Percentiles rank a stretch among this genome's conserved stretches.
These are phyloP conservation scores for Sebastes umbrosus DNA, from an alignment of 2,797 vertebrate genomes.

Conservation along the genomic window DNA sequence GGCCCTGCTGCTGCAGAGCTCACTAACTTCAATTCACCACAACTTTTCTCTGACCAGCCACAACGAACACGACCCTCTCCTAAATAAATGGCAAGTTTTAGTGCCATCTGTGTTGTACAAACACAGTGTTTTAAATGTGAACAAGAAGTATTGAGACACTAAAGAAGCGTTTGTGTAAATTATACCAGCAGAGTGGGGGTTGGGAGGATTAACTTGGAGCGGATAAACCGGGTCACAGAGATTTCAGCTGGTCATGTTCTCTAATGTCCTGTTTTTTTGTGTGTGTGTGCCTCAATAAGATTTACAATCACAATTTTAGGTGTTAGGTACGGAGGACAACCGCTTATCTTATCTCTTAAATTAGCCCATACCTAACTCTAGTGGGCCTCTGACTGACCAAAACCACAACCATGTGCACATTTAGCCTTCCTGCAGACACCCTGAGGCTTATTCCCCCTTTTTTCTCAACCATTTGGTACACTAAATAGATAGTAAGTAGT, in stretches of 20 bases:
- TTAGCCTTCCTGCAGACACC: not conserved
- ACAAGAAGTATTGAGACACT: not conserved
- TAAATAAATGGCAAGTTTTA: not conserved
- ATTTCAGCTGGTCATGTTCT: slow-evolving; percentile 64
- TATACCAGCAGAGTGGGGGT: slow-evolving; percentile 49
- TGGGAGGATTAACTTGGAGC: slow-evolving; percentile 73
- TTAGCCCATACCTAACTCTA: not conserved
- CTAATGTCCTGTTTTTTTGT: slow-evolving; percentile 54
- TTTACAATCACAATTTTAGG: slow-evolving; percentile 21
- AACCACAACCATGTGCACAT: slow-evolving; percentile 3
- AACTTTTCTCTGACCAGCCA: slow-evolving; percentile 12
- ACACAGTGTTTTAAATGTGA: not conserved
- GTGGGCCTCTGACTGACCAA: not conserved
- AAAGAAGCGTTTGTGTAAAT: slow-evolving; percentile 6
- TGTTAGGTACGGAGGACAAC: not conserved
- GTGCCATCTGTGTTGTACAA: not conserved
- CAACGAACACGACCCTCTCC: not conserved
- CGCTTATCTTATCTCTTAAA: not conserved
- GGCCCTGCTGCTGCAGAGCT: too few relatives aligned
- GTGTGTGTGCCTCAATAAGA: slow-evolving; percentile 21
- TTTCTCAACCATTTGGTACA: too few relatives aligned
- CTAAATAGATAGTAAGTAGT: too few relatives aligned
- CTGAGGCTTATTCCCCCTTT: not conserved
- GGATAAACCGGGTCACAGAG: slow-evolving; percentile 74
- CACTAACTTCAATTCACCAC: not conserved